A percentile compares a stretch with the other conserved stretches of the same genome.
phyloP scores from a whole-genome alignment of 2,797 vertebrate species.

The Poeciliopsis paucimaculata region DNA sequence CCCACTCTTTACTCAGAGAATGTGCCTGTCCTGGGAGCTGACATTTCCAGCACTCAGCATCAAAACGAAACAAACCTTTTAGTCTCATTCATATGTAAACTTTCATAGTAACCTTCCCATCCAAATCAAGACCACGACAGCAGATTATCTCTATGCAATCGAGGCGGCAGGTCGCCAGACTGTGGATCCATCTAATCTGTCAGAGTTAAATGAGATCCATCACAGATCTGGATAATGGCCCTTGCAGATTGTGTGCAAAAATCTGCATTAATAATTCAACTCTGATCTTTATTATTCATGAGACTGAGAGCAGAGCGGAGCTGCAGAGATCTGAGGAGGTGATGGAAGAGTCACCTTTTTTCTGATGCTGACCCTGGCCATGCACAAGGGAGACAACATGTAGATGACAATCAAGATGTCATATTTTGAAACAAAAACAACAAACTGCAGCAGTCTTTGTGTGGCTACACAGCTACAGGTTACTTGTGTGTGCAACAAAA shows the following conservation, averaged over 20 bases:
- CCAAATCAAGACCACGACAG: constrained; percentile 21
- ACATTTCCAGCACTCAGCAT: constrained; percentile 55
- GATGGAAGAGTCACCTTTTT: constrained; percentile 11
- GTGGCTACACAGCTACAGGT: background rate
- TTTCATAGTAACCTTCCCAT: constrained; percentile 61
- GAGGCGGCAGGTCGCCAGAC: constrained; percentile 53
- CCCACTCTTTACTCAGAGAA: background rate
- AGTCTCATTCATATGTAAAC: constrained; percentile 68
- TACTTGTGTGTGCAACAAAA: background rate
- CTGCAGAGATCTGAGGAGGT: constrained; percentile 15
- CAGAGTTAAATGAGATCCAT: constrained; percentile 76
- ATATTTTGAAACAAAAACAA: background rate
- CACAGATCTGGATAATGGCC: constrained; percentile 74
- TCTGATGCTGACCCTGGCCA: background rate
- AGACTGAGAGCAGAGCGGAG: constrained; percentile 36
- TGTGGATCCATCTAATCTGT: constrained; percentile 71
- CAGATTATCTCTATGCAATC: constrained; percentile 70
- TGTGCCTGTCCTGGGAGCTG: constrained; percentile 45
- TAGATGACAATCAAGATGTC: background rate
- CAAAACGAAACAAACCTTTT: constrained; percentile 48
- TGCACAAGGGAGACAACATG: background rate
- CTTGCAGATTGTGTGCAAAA: constrained; percentile 79
- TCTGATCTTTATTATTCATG: constrained; percentile 72
- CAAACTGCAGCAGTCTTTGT: no score
- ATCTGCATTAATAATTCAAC: constrained; percentile 82